Conservation (phyloP, 2,888 invertebrate genomes). For the Ophioninae sp. region DNA sequence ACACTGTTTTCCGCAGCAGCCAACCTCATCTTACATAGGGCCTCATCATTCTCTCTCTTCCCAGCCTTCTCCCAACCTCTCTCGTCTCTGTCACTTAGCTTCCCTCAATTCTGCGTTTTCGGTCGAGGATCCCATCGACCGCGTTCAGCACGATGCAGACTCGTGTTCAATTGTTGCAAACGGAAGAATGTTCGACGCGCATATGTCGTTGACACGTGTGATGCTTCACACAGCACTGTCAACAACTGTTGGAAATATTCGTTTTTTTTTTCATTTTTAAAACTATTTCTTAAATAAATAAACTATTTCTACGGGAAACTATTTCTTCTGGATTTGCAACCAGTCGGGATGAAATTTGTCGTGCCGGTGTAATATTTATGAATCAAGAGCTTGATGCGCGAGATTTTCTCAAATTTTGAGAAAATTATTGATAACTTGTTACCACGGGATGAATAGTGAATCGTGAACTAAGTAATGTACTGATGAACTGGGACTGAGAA, state of each 20-base stretch:
- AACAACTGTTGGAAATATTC: background rate
- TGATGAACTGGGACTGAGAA: no score
- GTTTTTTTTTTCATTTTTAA: no score
- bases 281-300: no score
- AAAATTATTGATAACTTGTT: no score
- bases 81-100: constrained; percentile 22
- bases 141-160: background rate
- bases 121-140: constrained; percentile 8
- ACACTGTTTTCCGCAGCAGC: constrained; percentile 46
- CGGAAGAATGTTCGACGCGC: background rate
- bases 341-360: no score
- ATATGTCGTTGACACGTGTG: constrained; percentile 5
- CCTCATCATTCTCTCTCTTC: background rate
- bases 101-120: constrained; percentile 17
- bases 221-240: background rate
- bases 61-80: background rate
- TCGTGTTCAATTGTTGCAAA: constrained; percentile 9
- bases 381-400: no score
- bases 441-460: no score
- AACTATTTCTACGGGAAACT: no score
- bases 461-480: no score
- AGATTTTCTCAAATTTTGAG: no score
- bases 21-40: constrained; percentile 35
- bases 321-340: no score
- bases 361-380: no score